Conservation (phyloP, 2,113 vertebrate species). For the Ifrita kowaldi region DNA sequence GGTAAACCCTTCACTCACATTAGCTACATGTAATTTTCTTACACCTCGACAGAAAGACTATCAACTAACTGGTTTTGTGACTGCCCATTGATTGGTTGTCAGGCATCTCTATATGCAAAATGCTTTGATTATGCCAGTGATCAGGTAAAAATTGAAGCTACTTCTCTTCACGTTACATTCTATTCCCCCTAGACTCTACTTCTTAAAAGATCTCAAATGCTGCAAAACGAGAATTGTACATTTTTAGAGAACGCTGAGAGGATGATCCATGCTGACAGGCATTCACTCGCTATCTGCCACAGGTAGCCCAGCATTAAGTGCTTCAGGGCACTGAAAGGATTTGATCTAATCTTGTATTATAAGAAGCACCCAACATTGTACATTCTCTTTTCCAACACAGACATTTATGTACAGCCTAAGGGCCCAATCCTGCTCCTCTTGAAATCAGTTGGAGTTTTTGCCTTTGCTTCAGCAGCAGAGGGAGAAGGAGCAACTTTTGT, state of each 20-base stretch:
- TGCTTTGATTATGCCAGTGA: not conserved
- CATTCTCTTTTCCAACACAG: constrained; percentile 26
- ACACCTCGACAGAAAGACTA: not conserved
- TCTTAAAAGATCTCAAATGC: not conserved
- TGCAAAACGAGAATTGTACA: not conserved
- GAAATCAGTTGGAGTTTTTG: constrained; percentile 14
- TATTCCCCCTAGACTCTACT: not conserved
- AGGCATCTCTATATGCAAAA: not conserved
- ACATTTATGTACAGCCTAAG: constrained; percentile 54
- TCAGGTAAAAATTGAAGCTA: constrained; percentile 12
- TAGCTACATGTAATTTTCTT: not conserved
- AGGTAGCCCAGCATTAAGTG: constrained; percentile 46
- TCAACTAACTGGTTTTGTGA: not conserved
- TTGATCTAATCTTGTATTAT: constrained; percentile 56
- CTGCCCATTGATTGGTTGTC: not conserved
- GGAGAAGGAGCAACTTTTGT: not conserved
- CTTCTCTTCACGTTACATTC: not conserved
- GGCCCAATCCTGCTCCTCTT: constrained; percentile 43
- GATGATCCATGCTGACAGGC: constrained; percentile 48
- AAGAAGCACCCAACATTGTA: constrained; percentile 35
- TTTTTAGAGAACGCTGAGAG: not conserved
- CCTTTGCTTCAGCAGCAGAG: not conserved
- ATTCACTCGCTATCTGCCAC: constrained; percentile 43
- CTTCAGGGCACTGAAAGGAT: constrained; percentile 54
- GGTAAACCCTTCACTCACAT: not conserved